Evolutionary conservation across 2,113 vertebrate genomes (phyloP).

Genomic region (Ancistrus triradiatus): DNA sequence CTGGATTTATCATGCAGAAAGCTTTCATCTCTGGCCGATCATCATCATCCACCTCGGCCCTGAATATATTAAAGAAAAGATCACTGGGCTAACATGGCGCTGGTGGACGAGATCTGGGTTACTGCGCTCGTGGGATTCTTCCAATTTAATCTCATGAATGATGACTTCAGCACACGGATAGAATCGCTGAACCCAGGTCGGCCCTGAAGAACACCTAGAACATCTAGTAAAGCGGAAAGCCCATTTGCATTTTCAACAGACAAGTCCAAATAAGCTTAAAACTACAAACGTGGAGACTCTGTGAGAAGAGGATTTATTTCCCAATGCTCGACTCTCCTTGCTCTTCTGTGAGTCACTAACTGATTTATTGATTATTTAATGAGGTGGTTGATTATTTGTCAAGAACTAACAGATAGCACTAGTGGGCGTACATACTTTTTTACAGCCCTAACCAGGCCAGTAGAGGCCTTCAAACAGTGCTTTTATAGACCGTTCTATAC

Average conservation of each 20-base stretch:
- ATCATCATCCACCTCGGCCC: slow-evolving; percentile 38
- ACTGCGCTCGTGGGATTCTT: slow-evolving; percentile 61
- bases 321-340: slow-evolving; percentile 33
- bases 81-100: slow-evolving; percentile 58
- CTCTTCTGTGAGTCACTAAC: slow-evolving; percentile 40
- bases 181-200: slow-evolving; percentile 61
- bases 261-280: slow-evolving; percentile 8
- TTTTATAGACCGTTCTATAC: no score
- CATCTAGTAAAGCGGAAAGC: slow-evolving; percentile 50
- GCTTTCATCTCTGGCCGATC: slow-evolving; percentile 39
- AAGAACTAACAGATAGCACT: slow-evolving; percentile 43
- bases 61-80: slow-evolving; percentile 63
- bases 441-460: no score
- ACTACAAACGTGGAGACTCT: background rate
- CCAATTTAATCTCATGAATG: slow-evolving; percentile 74
- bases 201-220: slow-evolving; percentile 36
- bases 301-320: slow-evolving; percentile 17
- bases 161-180: slow-evolving; percentile 65
- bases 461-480: no score
- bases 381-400: slow-evolving; percentile 52
- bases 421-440: slow-evolving; percentile 41
- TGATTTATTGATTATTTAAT: slow-evolving; percentile 57
- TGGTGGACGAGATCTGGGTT: slow-evolving; percentile 60
- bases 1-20: slow-evolving; percentile 53
- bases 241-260: slow-evolving; percentile 50